A percentile compares a stretch with the other conserved stretches of the same genome.
Conservation (phyloP, 2,888 invertebrate species). For the Ryuthela nishihirai region DNA sequence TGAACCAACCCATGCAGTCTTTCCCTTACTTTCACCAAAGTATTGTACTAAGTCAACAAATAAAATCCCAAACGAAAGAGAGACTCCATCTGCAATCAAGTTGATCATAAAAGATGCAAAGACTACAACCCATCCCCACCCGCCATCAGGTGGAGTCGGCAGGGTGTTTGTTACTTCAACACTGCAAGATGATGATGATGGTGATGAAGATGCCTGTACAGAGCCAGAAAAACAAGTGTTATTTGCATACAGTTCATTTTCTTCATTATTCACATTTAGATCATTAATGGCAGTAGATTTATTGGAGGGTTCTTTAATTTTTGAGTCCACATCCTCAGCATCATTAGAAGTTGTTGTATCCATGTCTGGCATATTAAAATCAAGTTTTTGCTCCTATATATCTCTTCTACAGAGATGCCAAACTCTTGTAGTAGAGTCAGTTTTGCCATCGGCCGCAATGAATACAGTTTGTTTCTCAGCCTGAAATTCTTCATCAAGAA, state of each 20-base stretch:
- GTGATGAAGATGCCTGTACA: slow-evolving; percentile 12
- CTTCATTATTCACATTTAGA: slow-evolving; percentile 3
- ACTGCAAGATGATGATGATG: slow-evolving; percentile 8
- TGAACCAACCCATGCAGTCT: slow-evolving; percentile 86
- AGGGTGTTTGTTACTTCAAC: neutral
- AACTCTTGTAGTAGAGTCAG: slow-evolving; percentile 16
- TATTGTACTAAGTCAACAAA: slow-evolving; percentile 79
- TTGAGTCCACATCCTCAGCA: slow-evolving; percentile 33
- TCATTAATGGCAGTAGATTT: slow-evolving; percentile 10
- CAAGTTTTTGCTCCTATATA: slow-evolving; percentile 25
- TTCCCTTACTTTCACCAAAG: slow-evolving; percentile 77
- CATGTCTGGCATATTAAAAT: slow-evolving; percentile 21
- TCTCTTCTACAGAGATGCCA: slow-evolving; percentile 25
- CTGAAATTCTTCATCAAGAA: slow-evolving; percentile 39
- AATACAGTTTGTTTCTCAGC: slow-evolving; percentile 16
- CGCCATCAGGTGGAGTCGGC: slow-evolving; percentile 66
- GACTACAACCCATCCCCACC: slow-evolving; percentile 92
- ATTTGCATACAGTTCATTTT: neutral
- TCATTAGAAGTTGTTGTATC: slow-evolving; percentile 27
- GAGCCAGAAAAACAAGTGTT: slow-evolving; percentile 16
- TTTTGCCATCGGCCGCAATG: slow-evolving; percentile 38
- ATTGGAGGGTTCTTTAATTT: slow-evolving; percentile 20
- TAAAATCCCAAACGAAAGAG: slow-evolving; percentile 87
- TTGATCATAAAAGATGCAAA: slow-evolving; percentile 84
- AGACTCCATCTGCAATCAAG: slow-evolving; percentile 86